phyloP scores from a whole-genome alignment of 2,797 vertebrate species.

The Taenioides sp. region DNA sequence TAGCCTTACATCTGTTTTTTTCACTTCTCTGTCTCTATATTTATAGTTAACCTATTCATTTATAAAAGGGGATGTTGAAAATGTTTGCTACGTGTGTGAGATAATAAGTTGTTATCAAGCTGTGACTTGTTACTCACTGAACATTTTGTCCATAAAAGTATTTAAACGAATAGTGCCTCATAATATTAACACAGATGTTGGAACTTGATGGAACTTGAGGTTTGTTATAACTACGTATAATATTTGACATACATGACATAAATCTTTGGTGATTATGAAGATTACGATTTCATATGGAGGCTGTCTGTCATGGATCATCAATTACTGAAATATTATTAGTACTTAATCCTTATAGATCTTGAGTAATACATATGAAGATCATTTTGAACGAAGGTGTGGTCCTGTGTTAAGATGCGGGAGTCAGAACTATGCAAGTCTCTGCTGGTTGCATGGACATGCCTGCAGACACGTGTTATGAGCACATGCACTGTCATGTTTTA shows the following conservation, averaged over 20 bases:
- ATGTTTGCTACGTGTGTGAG: neutral
- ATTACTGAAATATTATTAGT: neutral
- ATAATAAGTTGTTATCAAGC: neutral
- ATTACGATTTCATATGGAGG: neutral
- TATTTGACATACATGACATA: too few relatives aligned
- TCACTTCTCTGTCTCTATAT: too few relatives aligned
- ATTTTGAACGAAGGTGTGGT: slow-evolving; percentile 1
- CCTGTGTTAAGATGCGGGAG: neutral
- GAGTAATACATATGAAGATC: neutral
- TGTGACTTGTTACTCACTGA: neutral
- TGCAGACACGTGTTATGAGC: neutral
- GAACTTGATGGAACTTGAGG: neutral
- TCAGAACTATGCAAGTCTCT: neutral
- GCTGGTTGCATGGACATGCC: neutral
- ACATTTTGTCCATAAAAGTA: neutral
- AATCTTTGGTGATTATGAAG: neutral
- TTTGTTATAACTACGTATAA: neutral
- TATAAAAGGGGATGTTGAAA: neutral
- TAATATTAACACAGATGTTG: neutral
- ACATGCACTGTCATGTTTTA: neutral
- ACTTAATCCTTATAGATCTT: neutral
- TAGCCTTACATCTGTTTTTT: too few relatives aligned
- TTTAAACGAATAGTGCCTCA: neutral
- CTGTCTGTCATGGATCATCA: neutral
- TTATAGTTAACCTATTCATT: neutral